These are phyloP conservation scores for Punctoribates punctum DNA, from an alignment of 2,888 invertebrate genomes.

Conservation along the genomic window DNA sequence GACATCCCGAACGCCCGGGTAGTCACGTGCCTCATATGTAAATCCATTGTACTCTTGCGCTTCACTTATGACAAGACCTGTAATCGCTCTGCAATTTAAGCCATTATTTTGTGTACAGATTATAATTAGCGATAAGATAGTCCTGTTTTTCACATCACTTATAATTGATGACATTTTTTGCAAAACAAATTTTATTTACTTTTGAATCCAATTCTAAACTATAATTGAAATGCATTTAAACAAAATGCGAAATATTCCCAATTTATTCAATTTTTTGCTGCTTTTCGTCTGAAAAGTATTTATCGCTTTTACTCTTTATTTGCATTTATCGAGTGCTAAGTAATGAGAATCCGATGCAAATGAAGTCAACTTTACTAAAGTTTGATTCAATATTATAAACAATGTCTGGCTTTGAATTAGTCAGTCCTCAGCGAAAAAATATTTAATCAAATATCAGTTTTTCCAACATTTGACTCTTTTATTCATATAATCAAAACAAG, in stretches of 20 bases:
- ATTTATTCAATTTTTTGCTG: background rate
- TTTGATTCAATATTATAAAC: background rate
- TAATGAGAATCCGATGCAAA: slow-evolving; percentile 20
- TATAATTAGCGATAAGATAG: background rate
- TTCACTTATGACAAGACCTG: background rate
- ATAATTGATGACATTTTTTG: background rate
- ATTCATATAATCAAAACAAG: slow-evolving; percentile 1
- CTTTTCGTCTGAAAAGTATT: background rate
- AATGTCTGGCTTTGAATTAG: slow-evolving; percentile 8
- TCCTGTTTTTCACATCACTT: background rate
- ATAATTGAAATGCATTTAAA: background rate
- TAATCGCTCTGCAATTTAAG: background rate
- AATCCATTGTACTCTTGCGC: background rate
- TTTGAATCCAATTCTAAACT: background rate
- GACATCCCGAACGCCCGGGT: background rate
- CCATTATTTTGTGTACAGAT: slow-evolving; percentile 10
- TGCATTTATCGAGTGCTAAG: slow-evolving; percentile 18
- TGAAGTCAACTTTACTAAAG: background rate
- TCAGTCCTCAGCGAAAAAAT: background rate
- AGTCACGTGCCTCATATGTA: slow-evolving; percentile 27
- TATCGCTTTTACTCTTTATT: background rate
- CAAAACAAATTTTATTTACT: slow-evolving; percentile 1
- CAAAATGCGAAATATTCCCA: background rate
- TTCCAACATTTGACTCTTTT: background rate
- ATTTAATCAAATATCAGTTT: background rate